phyloP scores from a whole-genome alignment of 2,888 invertebrate genomes.

The Cordilura impudica region DNA sequence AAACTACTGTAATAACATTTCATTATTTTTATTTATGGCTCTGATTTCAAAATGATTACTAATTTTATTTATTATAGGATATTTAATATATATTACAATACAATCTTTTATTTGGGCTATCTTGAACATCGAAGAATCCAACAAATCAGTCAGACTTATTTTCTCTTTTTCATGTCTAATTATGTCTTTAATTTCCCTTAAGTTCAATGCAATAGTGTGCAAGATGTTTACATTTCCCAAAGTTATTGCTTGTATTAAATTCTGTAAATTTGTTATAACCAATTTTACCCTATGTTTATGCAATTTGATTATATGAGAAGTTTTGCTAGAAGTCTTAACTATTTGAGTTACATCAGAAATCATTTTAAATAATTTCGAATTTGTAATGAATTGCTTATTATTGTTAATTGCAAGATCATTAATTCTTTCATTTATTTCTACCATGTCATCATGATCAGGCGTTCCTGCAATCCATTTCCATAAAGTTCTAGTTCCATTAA shows the following conservation, averaged over 20 bases:
- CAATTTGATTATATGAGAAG: neutral
- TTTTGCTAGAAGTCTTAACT: neutral
- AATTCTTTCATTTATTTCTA: neutral
- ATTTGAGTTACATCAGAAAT: neutral
- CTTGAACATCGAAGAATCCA: conserved; percentile 18
- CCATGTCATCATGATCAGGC: conserved; percentile 15
- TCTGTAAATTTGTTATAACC: conserved; percentile 1
- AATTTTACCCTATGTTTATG: neutral
- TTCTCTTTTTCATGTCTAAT: neutral
- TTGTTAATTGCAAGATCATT: conserved; percentile 6
- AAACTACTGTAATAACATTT: no score
- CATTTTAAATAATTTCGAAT: neutral
- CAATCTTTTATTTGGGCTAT: conserved; percentile 20
- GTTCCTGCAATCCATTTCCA: no score
- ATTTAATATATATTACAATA: conserved; percentile 29
- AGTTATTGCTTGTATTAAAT: neutral
- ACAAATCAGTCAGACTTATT: neutral
- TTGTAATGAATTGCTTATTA: conserved; percentile 18
- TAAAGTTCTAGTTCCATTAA: conserved; percentile 14
- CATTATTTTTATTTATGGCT: conserved; percentile 4
- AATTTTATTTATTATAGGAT: neutral
- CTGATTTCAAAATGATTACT: neutral
- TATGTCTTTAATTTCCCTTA: neutral
- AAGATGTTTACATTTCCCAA: neutral
- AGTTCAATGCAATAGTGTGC: conserved; percentile 8